Percentiles rank a stretch among this genome's conserved stretches.
These are phyloP conservation scores for Chaetodon trifascialis DNA, from an alignment of 2,113 vertebrate species.

Conservation along the genomic window DNA sequence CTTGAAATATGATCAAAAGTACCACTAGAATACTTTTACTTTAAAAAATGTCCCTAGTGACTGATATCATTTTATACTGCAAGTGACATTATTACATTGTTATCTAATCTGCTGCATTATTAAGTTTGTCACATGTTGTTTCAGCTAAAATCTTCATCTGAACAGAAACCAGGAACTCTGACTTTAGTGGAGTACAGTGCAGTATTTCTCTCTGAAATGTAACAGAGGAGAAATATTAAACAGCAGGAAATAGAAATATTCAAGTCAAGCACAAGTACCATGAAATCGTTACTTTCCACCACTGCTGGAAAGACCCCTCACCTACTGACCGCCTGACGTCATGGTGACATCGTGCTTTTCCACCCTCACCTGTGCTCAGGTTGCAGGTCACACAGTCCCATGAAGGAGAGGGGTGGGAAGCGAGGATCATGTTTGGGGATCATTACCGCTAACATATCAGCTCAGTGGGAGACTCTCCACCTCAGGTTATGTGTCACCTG, in stretches of 20 bases:
- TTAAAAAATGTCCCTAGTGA: no score
- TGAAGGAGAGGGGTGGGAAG: background rate
- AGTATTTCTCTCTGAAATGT: no score
- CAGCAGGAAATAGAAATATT: background rate
- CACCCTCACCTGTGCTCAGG: constrained; percentile 64
- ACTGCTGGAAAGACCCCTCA: constrained; percentile 14
- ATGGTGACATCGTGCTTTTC: constrained; percentile 42
- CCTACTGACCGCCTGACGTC: constrained; percentile 7
- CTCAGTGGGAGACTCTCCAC: constrained; percentile 4
- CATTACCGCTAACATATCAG: constrained; percentile 29
- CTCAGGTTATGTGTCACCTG: constrained; percentile 26
- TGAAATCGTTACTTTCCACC: background rate
- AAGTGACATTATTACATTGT: no score
- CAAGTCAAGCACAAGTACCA: background rate
- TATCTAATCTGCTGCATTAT: no score
- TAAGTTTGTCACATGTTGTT: no score
- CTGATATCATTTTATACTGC: no score
- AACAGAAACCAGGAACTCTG: no score
- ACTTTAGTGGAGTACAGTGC: no score
- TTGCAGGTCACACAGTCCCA: constrained; percentile 49
- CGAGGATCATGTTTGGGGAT: constrained; percentile 64
- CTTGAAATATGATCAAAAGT: no score
- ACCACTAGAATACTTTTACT: no score
- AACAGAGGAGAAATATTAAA: background rate
- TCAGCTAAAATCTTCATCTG: no score